Percentiles rank a stretch among this genome's conserved stretches.
Evolutionary conservation across 1,140 invertebrate genomes (phyloP).

Genomic region (Euwallacea similis): DNA sequence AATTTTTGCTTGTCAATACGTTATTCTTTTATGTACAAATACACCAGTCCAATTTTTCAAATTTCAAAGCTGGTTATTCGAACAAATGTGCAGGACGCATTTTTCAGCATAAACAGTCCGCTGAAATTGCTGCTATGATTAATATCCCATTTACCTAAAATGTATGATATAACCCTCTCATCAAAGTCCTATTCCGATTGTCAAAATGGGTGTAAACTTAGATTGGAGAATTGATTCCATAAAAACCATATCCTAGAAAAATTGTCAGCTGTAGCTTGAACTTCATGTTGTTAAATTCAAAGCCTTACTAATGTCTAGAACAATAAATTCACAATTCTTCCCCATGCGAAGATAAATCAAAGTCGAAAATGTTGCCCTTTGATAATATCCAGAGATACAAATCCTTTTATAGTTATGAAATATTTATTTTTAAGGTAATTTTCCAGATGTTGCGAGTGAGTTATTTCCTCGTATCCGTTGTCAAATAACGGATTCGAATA

Average conservation of each 20-base stretch:
- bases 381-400: no score
- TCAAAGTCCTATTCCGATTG: no score
- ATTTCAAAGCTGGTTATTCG: conserved; percentile 3
- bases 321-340: background rate
- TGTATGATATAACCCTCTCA: no score
- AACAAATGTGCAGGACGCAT: background rate
- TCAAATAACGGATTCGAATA: conserved; percentile 4
- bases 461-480: background rate
- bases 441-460: background rate
- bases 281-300: no score
- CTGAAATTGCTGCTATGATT: background rate
- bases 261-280: no score
- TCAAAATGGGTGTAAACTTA: no score
- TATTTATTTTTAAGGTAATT: no score
- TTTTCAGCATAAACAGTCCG: background rate
- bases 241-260: no score
- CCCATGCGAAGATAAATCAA: background rate
- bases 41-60: background rate
- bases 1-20: background rate
- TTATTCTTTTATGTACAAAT: conserved; percentile 1
- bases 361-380: background rate
- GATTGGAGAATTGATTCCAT: no score
- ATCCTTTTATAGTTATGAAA: no score
- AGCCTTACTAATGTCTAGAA: background rate
- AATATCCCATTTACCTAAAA: conserved; percentile 6